Evolutionary conservation across 2,888 invertebrate species (phyloP), one percentile per base, ranked within the genome.

Genomic region (Mythimna ferrago): DNA sequence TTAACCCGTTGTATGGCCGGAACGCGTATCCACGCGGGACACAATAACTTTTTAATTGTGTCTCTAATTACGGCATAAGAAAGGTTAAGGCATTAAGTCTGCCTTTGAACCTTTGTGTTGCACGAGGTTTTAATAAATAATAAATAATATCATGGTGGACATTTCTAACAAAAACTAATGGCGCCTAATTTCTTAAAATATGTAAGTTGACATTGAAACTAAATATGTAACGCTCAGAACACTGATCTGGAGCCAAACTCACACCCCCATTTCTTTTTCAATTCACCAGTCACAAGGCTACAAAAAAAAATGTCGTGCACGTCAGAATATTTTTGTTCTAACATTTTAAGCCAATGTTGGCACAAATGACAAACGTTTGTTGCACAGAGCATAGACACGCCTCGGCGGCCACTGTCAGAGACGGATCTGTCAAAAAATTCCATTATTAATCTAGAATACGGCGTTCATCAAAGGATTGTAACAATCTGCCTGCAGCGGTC

Each of bases 241-340:
- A 16, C 35, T 6, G 72, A 21, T 68, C 10, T 6, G 7, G 35
- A 70, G 80, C 75, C 71, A 80, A 67, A 51, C 48, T 32, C 68
- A 80, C 81, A 69, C 80, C 16, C 53, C 61, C 69, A 51, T 69
- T 71, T 63, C 32, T 64, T 68, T 65, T 51, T 21, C 19, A 11
- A 21, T 48, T 21, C 4, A 48, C 63, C 38, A 44, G 58, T 26
- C 68, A 74, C 19, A 62, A 62, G 53, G 21, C 21, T n/a, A 48
- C 53, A 57, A 71, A 65, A 61, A 53, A 58, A 56, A 53, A 9
- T 65, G 6, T 19, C 48, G 48, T 16, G 16, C 5, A 16, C 48
- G 48, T 48, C 1, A 61, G 11, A 60, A n/a, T 32, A 51, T 60
- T 9, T 64, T 80, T 38, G 38, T 11, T 6, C 48, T 51, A 64